Conservation (phyloP, 2,888 invertebrate genomes). For the Agrotis segetum region DNA sequence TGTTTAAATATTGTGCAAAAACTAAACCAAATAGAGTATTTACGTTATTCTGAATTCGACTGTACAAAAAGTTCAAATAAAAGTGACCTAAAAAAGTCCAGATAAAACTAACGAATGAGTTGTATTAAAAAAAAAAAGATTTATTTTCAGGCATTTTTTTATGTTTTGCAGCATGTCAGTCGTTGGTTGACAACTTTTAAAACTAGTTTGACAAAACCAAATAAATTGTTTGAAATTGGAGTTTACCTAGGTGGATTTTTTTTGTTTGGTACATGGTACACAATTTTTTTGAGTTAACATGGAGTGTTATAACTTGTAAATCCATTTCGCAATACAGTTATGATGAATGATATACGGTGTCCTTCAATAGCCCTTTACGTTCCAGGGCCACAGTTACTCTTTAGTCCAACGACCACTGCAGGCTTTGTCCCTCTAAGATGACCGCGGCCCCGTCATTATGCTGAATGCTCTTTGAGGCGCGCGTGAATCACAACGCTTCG, state of each 20-base stretch:
- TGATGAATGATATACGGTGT: background rate
- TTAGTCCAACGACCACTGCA: too few species aligned
- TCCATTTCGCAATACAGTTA: background rate
- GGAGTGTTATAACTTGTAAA: background rate
- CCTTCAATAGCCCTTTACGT: too few species aligned
- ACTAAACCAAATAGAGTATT: background rate
- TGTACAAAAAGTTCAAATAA: background rate
- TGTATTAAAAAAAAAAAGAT: too few species aligned
- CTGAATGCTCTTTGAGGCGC: too few species aligned
- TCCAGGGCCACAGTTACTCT: too few species aligned
- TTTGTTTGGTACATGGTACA: background rate
- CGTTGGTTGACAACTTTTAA: conserved; percentile 9
- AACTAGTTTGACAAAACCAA: conserved; percentile 13
- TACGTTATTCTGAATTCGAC: background rate
- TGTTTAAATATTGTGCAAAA: background rate
- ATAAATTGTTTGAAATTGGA: conserved; percentile 3
- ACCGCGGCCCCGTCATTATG: too few species aligned
- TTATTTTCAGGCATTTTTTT: background rate
- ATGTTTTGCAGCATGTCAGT: background rate
- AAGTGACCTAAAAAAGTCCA: background rate
- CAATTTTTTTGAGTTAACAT: background rate
- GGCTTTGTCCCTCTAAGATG: too few species aligned
- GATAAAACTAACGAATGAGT: background rate
- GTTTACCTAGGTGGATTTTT: conserved; percentile 1
- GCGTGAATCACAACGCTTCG: too few species aligned